Evolutionary conservation across 2,888 invertebrate genomes (phyloP).

Genomic region (Oconnorella tubifera): DNA sequence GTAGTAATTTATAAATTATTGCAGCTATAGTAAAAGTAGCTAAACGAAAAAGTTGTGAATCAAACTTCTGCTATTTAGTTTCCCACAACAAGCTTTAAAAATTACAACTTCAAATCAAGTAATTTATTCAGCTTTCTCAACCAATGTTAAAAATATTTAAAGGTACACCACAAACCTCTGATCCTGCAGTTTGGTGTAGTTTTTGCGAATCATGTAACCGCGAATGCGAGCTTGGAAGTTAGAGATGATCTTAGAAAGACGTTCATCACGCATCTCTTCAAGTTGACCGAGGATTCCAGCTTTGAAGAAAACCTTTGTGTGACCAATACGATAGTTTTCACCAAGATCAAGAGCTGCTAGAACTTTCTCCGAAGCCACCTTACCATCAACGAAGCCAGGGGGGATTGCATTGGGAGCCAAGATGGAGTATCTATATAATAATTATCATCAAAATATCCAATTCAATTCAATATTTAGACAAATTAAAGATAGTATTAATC

Average conservation of each 20-base stretch:
- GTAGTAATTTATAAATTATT: too few species aligned
- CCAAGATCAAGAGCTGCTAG: constrained; percentile 69
- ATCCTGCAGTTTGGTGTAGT: constrained; percentile 95
- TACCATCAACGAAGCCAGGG: constrained; percentile 59
- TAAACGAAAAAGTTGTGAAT: too few species aligned
- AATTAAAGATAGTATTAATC: background rate
- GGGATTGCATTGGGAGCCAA: constrained; percentile 82
- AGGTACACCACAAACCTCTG: constrained; percentile 68
- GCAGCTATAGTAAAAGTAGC: background rate
- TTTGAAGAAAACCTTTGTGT: constrained; percentile 99
- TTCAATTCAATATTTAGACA: background rate
- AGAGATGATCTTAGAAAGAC: constrained; percentile 89
- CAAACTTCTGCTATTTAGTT: too few species aligned
- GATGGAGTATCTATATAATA: constrained; percentile 66
- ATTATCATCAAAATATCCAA: background rate
- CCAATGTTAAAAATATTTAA: background rate
- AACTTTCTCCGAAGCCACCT: constrained; percentile 66
- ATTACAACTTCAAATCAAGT: too few species aligned
- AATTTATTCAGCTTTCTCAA: too few species aligned
- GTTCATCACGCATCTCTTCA: constrained; percentile 99
- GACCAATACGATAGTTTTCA: constrained; percentile 94
- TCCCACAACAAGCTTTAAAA: too few species aligned
- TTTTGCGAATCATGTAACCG: constrained; percentile 68
- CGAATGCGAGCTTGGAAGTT: constrained; percentile 87
- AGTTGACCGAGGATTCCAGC: constrained; percentile 99